Evolutionary conservation across 2,113 vertebrate genomes (phyloP), one percentile per base, ranked within the genome.

Genomic region (Eudorcas thomsonii): DNA sequence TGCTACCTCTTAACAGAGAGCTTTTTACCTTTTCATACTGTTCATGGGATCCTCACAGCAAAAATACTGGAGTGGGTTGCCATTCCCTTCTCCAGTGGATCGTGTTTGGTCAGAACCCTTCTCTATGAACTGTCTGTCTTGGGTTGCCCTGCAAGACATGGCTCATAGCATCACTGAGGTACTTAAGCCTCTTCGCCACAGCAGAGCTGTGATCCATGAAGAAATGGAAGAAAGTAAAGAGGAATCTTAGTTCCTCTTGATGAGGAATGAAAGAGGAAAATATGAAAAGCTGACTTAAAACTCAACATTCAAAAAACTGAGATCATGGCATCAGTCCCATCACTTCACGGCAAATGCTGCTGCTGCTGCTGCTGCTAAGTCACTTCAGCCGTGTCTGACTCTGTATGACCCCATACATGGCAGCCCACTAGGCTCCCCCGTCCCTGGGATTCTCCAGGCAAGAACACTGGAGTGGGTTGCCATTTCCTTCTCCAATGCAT

Each of bases 21-120:
- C 1, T 7, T 92, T 77, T 43, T 43, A 43, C 39, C 71, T 77
- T 77, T 77, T 77, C 71, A 77, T 77, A 7, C 23, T 43, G 71
- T 26, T 77, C 39, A 43, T 43, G 6, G 12, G 39, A 25, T 43
- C 43, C 71, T 15, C 0, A 0, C 2, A 13, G 39, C 36, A 43
- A 77, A 39, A 43, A 43, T 77, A 77, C 71, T 77, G 12, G 23
- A 26, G 23, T 77, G 39, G 6, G 43, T 26, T 77, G 71, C 71
- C 71, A 77, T 43, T 77, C 12, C 71, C 3, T 26, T 43, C 71
- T 26, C 71, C 71, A 43, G 23, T 26, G 39, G 71, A 26, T 43
- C 0, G 2, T 26, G 6, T 77, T 74, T 77, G 36, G 71, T 26
- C 36, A 77, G 23, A 77, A 43, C 12, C 2, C 71, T 77, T 43